A percentile compares a stretch with the other conserved stretches of the same genome.
phyloP scores from a whole-genome alignment of 2,113 vertebrate species.

The Datnioides undecimradiatus region DNA sequence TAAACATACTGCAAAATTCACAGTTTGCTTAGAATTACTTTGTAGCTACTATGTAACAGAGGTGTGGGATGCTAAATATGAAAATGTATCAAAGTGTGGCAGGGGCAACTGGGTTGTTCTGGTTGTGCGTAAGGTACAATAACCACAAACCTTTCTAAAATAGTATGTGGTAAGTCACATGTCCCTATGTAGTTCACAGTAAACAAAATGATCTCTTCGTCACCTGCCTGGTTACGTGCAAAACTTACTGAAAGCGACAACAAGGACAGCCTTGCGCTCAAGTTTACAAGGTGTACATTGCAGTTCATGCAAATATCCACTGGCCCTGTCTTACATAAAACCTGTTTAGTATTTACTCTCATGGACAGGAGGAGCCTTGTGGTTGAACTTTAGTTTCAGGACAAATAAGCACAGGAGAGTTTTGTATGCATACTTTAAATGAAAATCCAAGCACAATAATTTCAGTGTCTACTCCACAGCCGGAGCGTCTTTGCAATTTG shows the following conservation, averaged over 20 bases:
- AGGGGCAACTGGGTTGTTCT: not conserved
- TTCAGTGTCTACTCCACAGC: not conserved
- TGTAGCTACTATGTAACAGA: too few species aligned
- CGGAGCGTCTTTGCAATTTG: not conserved
- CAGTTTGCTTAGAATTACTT: not conserved
- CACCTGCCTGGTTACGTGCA: not conserved
- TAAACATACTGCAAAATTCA: not conserved
- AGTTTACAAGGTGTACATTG: not conserved
- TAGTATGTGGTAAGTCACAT: not conserved
- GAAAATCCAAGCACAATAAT: not conserved
- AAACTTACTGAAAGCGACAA: not conserved
- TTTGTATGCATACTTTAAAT: not conserved
- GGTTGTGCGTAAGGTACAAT: not conserved
- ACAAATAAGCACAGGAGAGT: not conserved
- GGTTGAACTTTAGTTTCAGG: not conserved
- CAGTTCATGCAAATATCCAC: constrained; percentile 9
- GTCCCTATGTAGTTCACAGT: not conserved
- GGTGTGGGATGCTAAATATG: not conserved
- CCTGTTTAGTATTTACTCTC: not conserved
- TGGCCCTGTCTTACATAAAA: not conserved
- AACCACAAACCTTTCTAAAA: not conserved
- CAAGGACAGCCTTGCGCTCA: not conserved
- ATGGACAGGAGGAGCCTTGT: not conserved
- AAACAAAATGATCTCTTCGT: not conserved
- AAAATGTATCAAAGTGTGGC: not conserved